Evolutionary conservation across 2,888 invertebrate species (phyloP).

Genomic region (Drosophila nr. medialis): DNA sequence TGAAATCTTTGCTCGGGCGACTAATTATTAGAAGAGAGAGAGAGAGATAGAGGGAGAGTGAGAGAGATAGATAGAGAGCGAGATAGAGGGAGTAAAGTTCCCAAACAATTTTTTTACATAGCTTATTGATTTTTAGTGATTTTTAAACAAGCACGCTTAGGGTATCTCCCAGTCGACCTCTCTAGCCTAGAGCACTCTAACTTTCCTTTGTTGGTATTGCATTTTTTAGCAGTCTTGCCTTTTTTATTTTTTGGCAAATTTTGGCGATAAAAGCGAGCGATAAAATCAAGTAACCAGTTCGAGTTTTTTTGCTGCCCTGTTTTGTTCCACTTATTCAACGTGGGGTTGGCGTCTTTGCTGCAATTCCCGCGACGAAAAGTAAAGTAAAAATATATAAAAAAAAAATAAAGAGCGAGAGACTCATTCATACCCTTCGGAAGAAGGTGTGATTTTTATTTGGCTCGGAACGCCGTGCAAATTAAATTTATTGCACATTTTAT

Average conservation of each 20-base stretch:
- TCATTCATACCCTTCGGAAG: conserved; percentile 51
- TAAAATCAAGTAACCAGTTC: conserved; percentile 60
- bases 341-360: conserved; percentile 7
- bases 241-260: conserved; percentile 68
- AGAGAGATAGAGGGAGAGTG: not conserved
- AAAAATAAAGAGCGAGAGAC: conserved; percentile 22
- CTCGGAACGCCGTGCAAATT: conserved; percentile 61
- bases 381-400: not conserved
- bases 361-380: not conserved
- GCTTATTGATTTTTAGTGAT: conserved; percentile 35
- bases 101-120: not conserved
- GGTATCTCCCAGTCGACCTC: not conserved
- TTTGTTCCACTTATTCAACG: conserved; percentile 47
- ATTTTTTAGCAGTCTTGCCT: conserved; percentile 2
- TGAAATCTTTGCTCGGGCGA: not conserved
- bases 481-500: conserved; percentile 84
- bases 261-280: conserved; percentile 68
- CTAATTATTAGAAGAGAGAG: not conserved
- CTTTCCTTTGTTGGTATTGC: not conserved
- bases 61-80: not conserved
- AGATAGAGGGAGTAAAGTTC: not conserved
- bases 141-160: not conserved
- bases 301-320: conserved; percentile 22
- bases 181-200: not conserved
- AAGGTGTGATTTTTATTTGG: conserved; percentile 59